Conservation (phyloP, 2,113 vertebrate genomes). For the Corvus cornix region DNA sequence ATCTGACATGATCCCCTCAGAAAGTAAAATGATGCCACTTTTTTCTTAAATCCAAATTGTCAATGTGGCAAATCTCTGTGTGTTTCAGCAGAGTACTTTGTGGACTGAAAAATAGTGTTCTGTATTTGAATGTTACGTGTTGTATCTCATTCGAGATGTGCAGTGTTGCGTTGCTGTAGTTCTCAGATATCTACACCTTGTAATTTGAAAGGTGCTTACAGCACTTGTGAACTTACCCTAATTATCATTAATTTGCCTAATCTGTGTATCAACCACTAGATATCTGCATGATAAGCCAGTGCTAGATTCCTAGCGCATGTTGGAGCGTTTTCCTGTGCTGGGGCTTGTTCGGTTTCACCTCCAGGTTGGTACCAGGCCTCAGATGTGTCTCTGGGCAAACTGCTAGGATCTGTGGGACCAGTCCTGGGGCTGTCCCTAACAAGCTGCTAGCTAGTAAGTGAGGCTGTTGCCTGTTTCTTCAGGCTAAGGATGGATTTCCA, state of each 20-base stretch:
- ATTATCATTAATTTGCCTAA: conserved; percentile 11
- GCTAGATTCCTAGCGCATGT: background rate
- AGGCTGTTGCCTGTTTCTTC: background rate
- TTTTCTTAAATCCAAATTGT: background rate
- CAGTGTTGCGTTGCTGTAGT: background rate
- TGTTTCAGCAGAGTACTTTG: background rate
- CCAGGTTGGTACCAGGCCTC: background rate
- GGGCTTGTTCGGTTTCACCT: background rate
- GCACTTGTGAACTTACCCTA: background rate
- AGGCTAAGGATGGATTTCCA: background rate
- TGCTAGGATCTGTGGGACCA: background rate
- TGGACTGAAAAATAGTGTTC: background rate
- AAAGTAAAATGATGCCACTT: background rate
- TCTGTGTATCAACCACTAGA: background rate
- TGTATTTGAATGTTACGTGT: background rate
- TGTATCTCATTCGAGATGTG: background rate
- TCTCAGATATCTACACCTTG: background rate
- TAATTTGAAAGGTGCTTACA: background rate
- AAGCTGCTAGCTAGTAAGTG: background rate
- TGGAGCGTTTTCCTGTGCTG: background rate
- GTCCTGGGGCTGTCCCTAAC: background rate
- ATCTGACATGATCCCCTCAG: background rate
- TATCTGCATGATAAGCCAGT: background rate
- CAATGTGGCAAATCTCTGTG: background rate
- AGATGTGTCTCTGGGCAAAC: rapidly evolving